Evolutionary conservation across 2,888 invertebrate species (phyloP).

Genomic region (Pheosia gnoma): DNA sequence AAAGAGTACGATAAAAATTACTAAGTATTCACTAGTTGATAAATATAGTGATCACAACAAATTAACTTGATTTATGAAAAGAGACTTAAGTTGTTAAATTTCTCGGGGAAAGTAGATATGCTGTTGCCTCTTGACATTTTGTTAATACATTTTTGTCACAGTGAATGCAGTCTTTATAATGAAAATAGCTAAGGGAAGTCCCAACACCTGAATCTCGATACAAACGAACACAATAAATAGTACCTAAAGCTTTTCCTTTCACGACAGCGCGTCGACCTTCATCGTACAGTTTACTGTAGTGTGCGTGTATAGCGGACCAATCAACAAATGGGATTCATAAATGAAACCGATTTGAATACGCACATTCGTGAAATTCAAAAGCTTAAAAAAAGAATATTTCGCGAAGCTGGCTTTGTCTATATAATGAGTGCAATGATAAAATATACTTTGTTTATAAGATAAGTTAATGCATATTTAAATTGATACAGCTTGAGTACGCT

Average conservation of each 20-base stretch:
- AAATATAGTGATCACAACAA: no score
- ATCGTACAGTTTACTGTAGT: background rate
- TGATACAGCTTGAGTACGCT: slow-evolving; percentile 10
- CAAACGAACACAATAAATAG: background rate
- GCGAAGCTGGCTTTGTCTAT: slow-evolving; percentile 56
- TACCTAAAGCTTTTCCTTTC: background rate
- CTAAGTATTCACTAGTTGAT: background rate
- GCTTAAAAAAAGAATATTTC: slow-evolving; percentile 27
- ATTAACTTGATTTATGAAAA: no score
- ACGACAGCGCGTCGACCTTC: background rate
- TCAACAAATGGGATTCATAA: background rate
- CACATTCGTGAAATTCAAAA: background rate
- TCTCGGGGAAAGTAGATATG: no score
- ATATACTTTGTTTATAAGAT: slow-evolving; percentile 54
- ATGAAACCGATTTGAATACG: background rate
- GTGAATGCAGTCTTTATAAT: background rate
- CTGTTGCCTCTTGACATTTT: no score
- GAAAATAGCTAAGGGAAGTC: background rate
- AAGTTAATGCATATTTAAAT: slow-evolving; percentile 35
- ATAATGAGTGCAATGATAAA: slow-evolving; percentile 51
- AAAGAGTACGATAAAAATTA: background rate
- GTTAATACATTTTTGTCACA: background rate
- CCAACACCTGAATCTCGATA: background rate
- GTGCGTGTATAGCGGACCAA: background rate
- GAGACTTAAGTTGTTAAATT: no score